These are phyloP conservation scores for Megaceryle torquata DNA, from an alignment of 2,113 vertebrate species.

Conservation along the genomic window DNA sequence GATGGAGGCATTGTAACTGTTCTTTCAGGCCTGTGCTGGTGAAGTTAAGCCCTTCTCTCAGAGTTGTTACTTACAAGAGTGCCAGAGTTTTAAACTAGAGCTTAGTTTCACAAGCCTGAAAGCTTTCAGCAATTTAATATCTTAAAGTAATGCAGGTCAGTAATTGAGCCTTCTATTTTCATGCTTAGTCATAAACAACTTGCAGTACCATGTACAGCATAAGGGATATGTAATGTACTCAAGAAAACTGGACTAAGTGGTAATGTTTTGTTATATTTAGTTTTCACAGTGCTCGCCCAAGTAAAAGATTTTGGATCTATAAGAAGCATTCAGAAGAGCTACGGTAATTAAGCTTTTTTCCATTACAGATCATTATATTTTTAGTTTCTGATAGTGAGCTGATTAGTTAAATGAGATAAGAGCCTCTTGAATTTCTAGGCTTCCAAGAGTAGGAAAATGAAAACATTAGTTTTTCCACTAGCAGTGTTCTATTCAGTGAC, in stretches of 20 bases:
- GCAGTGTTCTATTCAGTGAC: neutral
- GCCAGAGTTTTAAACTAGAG: neutral
- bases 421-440: neutral
- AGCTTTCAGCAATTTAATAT: neutral
- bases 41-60: neutral
- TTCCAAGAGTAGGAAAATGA: neutral
- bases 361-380: neutral
- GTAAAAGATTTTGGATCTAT: conserved; percentile 84
- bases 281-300: conserved; percentile 87
- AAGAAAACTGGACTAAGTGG: neutral
- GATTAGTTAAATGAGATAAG: neutral
- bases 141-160: neutral
- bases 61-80: neutral
- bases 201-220: neutral
- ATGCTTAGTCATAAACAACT: neutral
- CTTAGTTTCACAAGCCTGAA: neutral
- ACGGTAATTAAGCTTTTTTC: conserved; percentile 71
- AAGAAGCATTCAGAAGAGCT: conserved; percentile 75
- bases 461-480: neutral
- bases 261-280: conserved; percentile 69
- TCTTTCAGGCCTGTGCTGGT: neutral
- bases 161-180: neutral
- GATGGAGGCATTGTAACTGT: neutral
- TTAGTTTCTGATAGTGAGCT: neutral
- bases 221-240: neutral